Evolutionary conservation across 2,797 vertebrate species (phyloP), one percentile per base, ranked within the genome.

Genomic region (Cossypha caffra): DNA sequence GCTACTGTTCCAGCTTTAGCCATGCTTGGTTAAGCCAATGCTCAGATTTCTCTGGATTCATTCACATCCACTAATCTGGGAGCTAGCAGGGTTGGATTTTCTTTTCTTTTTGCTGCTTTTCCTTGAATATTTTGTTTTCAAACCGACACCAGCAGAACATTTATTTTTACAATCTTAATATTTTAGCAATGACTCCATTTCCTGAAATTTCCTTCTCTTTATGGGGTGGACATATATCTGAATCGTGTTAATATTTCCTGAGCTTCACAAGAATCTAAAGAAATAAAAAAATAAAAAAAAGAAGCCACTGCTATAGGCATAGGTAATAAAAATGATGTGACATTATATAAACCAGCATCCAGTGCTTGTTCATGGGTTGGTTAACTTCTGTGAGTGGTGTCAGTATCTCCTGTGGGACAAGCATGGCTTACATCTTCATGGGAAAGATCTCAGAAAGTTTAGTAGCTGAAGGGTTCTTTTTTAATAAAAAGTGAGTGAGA

Each of bases 1-100:
- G 92, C 88, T 94, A 80, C 95, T 93, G 90, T 96, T 97, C 96
- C 94, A 96, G 93, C 90, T 96, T 97, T 97, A 96, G 91, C 85
- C 90, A 97, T 95, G 96, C 96, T 94, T 90, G 95, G 94, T 66
- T 97, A 95, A 95, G 66, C 68, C 68, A 91, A 7, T 0, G 11
- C 91, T 92, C 81, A 62, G 72, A 55, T 91, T 96, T 68, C 89
- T 48, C 72, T 64, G 81, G 51, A 78, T 83, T 88, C 85, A 8
- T 90, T 91, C 78, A 8, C 37, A 28, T n/a, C 43, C 6, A 13
- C 61, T 87, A 40, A 80, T 92, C 85, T 52, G 55, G 47, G 61
- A 78, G 50, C 0, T 0, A 48, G 86, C 52, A 74, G 78, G 45
- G 58, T 2, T 58, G 51, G 31, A 9, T 9, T 33, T n/a, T 54